A percentile compares a stretch with the other conserved stretches of the same genome.
These are phyloP conservation scores for Tetragonula carbonaria DNA, from an alignment of 2,888 invertebrate genomes.

Conservation along the genomic window DNA sequence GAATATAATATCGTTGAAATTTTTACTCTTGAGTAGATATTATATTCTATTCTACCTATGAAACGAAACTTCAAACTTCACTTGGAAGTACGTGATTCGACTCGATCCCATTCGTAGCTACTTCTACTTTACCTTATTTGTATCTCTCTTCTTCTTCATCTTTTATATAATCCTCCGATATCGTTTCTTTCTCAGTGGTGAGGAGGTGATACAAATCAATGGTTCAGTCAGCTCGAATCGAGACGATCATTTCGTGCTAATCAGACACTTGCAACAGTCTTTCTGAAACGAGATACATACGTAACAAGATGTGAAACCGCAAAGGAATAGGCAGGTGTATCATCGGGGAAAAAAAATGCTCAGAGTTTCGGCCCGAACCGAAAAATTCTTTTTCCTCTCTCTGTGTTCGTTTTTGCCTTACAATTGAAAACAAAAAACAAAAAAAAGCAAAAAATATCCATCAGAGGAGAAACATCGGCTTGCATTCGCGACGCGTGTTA, in stretches of 20 bases:
- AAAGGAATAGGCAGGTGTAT: not conserved
- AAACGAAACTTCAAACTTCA: too few relatives aligned
- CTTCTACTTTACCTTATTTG: not conserved
- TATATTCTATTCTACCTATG: too few relatives aligned
- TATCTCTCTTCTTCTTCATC: not conserved
- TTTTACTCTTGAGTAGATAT: too few relatives aligned
- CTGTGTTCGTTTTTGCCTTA: not conserved
- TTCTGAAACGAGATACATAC: too few relatives aligned
- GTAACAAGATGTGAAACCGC: too few relatives aligned
- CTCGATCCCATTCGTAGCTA: too few relatives aligned
- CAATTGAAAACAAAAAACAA: not conserved
- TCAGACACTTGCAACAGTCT: not conserved
- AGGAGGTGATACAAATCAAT: not conserved
- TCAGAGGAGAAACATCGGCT: not conserved
- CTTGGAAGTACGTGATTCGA: too few relatives aligned
- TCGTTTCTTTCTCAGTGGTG: not conserved
- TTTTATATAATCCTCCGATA: not conserved
- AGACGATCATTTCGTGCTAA: not conserved
- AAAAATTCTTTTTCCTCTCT: not conserved
- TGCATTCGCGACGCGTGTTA: constrained; percentile 27
- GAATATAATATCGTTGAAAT: too few relatives aligned
- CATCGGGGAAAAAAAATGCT: not conserved
- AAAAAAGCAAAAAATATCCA: not conserved
- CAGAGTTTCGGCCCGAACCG: not conserved
- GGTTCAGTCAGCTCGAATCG: not conserved